These are phyloP conservation scores for Eulithis testata DNA, from an alignment of 2,888 invertebrate genomes.

Conservation along the genomic window DNA sequence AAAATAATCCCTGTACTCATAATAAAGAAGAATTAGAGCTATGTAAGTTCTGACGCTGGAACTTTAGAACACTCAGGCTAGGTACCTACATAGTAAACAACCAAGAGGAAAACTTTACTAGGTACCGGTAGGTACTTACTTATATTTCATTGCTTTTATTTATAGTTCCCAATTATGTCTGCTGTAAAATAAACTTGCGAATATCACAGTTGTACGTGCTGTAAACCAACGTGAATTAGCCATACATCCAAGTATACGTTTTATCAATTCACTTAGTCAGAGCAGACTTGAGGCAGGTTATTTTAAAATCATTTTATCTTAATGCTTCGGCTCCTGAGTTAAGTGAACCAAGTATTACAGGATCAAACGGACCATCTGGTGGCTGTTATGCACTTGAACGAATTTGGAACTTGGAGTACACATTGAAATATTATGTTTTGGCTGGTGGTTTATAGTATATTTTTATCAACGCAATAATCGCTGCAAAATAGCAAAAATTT, in stretches of 20 bases:
- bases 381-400: slow-evolving; percentile 33
- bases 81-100: too few relatives aligned
- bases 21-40: too few relatives aligned
- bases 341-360: slow-evolving; percentile 54
- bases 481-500: too few relatives aligned
- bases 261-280: slow-evolving; percentile 50
- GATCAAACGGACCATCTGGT: slow-evolving; percentile 36
- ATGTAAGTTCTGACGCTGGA: too few relatives aligned
- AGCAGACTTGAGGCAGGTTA: slow-evolving; percentile 50
- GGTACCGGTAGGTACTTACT: too few relatives aligned
- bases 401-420: slow-evolving; percentile 30
- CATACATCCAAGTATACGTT: slow-evolving; percentile 8
- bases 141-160: too few relatives aligned
- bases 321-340: slow-evolving; percentile 46
- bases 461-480: too few relatives aligned
- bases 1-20: too few relatives aligned
- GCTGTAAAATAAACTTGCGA: neutral
- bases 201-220: neutral
- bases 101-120: too few relatives aligned
- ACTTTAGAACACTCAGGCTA: too few relatives aligned
- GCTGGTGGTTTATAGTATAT: neutral
- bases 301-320: slow-evolving; percentile 47
- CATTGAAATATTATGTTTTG: neutral
- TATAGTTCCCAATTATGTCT: neutral
- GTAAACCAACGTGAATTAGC: neutral